Evolutionary conservation across 1,140 invertebrate genomes (phyloP).

Genomic region (Drosophila takahashii): DNA sequence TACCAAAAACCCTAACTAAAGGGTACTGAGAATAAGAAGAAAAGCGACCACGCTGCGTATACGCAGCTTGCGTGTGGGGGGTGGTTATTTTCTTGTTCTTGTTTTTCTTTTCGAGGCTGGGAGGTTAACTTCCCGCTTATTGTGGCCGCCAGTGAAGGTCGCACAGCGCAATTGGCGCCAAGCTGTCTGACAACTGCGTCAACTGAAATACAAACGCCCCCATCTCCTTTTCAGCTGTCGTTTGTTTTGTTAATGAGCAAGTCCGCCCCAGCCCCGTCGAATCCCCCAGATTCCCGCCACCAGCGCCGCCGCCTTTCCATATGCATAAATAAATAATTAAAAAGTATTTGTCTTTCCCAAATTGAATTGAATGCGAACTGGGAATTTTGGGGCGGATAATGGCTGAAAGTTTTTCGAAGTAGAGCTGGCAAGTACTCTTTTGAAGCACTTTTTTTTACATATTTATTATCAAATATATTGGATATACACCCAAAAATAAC

Average conservation of each 20-base stretch:
- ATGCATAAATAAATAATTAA: constrained; percentile 60
- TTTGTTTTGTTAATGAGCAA: constrained; percentile 56
- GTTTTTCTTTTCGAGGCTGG: neutral
- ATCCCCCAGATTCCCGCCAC: neutral
- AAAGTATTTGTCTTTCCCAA: constrained; percentile 52
- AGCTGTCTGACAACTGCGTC: constrained; percentile 46
- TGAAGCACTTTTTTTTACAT: too few species aligned
- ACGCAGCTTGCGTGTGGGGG: constrained; percentile 30
- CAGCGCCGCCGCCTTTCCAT: constrained; percentile 4
- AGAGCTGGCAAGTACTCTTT: neutral
- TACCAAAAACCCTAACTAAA: neutral
- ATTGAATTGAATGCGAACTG: constrained; percentile 44
- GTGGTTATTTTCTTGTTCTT: neutral
- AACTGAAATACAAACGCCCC: constrained; percentile 23
- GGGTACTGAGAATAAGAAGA: neutral
- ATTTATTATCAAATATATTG: too few species aligned
- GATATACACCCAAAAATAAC: too few species aligned
- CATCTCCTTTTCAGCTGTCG: constrained; percentile 11
- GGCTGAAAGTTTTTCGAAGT: neutral
- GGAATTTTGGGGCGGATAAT: constrained; percentile 2
- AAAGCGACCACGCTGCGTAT: constrained; percentile 37
- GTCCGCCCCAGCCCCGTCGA: neutral
- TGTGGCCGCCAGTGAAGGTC: constrained; percentile 48
- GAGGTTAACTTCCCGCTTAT: constrained; percentile 12
- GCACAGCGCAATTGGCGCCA: constrained; percentile 37